Conservation (phyloP, 2,888 invertebrate genomes). For the Oxycera nigricornis region DNA sequence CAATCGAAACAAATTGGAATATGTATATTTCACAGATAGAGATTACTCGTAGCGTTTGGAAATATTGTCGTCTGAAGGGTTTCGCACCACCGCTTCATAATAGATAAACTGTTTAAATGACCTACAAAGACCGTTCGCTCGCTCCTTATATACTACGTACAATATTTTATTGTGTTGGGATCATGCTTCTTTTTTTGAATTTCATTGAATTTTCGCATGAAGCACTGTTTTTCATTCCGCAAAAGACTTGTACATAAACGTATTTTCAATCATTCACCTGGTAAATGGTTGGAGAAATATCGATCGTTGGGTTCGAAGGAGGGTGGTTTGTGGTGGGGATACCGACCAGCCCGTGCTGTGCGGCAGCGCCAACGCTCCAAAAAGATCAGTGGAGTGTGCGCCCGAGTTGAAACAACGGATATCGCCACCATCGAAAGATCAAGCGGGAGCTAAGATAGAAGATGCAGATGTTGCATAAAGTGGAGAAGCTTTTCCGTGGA, state of each 20-base stretch:
- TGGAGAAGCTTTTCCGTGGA: too few relatives aligned
- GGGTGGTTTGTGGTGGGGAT: constrained; percentile 18
- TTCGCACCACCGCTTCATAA: constrained; percentile 41
- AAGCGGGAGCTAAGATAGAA: too few relatives aligned
- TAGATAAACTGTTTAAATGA: constrained; percentile 44
- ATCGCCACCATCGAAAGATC: too few relatives aligned
- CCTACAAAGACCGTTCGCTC: constrained; percentile 41
- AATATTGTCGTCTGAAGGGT: background rate
- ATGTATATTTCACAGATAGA: too few relatives aligned
- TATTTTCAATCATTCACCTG: background rate
- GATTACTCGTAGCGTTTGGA: background rate
- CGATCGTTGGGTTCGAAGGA: constrained; percentile 1
- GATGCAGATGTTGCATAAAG: too few relatives aligned
- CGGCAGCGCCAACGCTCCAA: too few relatives aligned
- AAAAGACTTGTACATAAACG: background rate
- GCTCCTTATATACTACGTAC: constrained; percentile 34
- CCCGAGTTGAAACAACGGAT: too few relatives aligned
- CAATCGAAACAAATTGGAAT: too few relatives aligned
- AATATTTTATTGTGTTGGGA: constrained; percentile 14
- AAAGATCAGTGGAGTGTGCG: too few relatives aligned
- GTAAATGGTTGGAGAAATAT: constrained; percentile 4
- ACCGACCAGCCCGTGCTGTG: too few relatives aligned
- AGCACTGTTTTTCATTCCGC: too few relatives aligned
- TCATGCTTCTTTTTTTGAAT: background rate
- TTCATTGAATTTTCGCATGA: constrained; percentile 21